Conservation (phyloP, 2,888 invertebrate genomes). For the Drosophila buzzatii region DNA sequence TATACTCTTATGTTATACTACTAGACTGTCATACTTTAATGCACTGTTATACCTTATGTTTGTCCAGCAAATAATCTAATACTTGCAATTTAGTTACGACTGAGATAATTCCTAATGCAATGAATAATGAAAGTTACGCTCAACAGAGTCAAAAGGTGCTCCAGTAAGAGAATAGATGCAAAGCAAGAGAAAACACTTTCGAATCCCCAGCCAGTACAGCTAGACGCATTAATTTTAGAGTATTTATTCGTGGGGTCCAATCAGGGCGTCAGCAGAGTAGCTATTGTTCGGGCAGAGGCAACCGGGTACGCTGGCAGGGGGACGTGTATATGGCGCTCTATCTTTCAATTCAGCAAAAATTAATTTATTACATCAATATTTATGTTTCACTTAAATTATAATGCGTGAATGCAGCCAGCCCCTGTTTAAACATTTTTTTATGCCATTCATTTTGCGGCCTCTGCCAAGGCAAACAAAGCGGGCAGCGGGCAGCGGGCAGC, state of each 20-base stretch:
- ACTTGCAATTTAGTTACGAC: background rate
- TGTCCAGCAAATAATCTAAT: background rate
- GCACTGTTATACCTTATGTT: background rate
- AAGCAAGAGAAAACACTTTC: background rate
- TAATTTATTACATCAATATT: constrained; percentile 82
- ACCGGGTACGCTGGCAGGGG: background rate
- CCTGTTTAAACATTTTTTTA: constrained; percentile 72
- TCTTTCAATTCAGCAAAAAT: constrained; percentile 73
- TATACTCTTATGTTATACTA: background rate
- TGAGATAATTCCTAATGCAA: background rate
- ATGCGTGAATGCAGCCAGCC: constrained; percentile 81
- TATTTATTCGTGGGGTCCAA: constrained; percentile 13
- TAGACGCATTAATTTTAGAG: constrained; percentile 5
- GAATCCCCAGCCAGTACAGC: background rate
- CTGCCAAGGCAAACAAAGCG: constrained; percentile 47
- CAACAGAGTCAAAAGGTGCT: background rate
- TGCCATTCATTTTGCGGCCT: constrained; percentile 45
- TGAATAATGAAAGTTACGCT: background rate
- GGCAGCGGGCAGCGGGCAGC: background rate
- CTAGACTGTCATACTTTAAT: background rate
- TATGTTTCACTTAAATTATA: constrained; percentile 82
- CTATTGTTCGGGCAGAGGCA: constrained; percentile 8
- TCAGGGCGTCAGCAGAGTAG: constrained; percentile 9
- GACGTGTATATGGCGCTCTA: constrained; percentile 24
- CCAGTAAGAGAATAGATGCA: background rate